Conservation (phyloP, 2,888 invertebrate genomes). For the Pandemis corylana region DNA sequence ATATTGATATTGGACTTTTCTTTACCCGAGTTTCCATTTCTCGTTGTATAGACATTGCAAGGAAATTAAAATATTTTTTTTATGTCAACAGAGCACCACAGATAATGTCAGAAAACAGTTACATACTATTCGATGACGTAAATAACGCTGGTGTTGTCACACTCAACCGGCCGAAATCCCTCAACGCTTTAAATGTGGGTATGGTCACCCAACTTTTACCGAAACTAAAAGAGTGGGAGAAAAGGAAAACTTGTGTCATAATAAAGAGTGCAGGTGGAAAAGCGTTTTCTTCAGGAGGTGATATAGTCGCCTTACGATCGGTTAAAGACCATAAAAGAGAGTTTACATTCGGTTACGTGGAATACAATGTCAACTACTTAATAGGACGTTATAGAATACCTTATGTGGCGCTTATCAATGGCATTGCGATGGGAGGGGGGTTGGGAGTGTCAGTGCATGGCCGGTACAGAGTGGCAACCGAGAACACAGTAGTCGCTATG, state of each 20-base stretch:
- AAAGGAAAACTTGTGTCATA: conserved; percentile 84
- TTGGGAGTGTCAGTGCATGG: conserved; percentile 96
- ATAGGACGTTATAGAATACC: conserved; percentile 89
- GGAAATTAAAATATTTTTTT: neutral
- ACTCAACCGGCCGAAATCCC: conserved; percentile 87
- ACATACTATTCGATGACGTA: conserved; percentile 54
- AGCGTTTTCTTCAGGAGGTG: conserved; percentile 97
- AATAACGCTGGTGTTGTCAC: conserved; percentile 84
- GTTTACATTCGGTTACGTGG: conserved; percentile 89
- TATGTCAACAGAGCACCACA: neutral
- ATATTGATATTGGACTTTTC: too few relatives aligned
- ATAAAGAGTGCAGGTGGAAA: conserved; percentile 91
- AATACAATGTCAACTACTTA: conserved; percentile 83
- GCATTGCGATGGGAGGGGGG: conserved; percentile 97
- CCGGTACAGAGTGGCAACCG: conserved; percentile 93
- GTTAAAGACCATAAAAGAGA: conserved; percentile 72
- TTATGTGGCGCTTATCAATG: conserved; percentile 93
- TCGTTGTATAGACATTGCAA: too few relatives aligned
- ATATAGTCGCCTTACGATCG: conserved; percentile 88
- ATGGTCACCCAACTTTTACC: conserved; percentile 89
- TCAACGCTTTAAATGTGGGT: conserved; percentile 87
- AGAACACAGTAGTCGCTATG: conserved; percentile 95
- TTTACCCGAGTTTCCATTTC: too few relatives aligned
- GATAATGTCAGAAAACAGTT: conserved; percentile 27
- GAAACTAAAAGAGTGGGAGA: conserved; percentile 88